phyloP scores from a whole-genome alignment of 1,140 invertebrate genomes.

The Formica exsecta region DNA sequence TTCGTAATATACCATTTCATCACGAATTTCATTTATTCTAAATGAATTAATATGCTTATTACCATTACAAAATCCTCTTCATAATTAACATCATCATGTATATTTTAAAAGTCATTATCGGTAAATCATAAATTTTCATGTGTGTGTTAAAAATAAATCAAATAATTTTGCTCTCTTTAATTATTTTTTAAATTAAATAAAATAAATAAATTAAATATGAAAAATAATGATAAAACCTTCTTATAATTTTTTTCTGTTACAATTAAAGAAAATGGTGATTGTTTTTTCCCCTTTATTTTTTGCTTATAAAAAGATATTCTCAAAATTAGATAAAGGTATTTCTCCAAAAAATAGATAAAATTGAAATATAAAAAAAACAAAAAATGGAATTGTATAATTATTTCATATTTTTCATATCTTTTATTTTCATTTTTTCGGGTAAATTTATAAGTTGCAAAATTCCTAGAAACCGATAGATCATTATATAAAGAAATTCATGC shows the following conservation, averaged over 20 bases:
- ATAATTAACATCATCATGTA: conserved; percentile 49
- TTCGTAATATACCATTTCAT: conserved; percentile 59
- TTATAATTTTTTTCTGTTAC: background rate
- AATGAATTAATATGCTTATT: conserved; percentile 49
- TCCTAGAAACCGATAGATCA: conserved; percentile 26
- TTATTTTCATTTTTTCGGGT: background rate
- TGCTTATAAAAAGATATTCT: background rate
- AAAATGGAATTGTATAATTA: conserved; percentile 6
- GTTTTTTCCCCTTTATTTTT: background rate
- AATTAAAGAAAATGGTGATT: background rate
- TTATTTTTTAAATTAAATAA: background rate
- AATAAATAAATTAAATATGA: background rate
- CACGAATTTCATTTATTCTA: conserved; percentile 52
- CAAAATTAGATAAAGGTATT: background rate
- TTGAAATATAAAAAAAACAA: background rate
- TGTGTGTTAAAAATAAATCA: background rate
- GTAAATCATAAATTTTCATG: conserved; percentile 24
- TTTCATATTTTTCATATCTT: background rate
- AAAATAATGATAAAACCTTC: background rate
- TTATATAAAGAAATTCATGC: conserved; percentile 49
- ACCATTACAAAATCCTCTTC: background rate
- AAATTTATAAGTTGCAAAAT: conserved; percentile 39
- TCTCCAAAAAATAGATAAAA: background rate
- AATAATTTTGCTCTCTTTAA: conserved; percentile 11
- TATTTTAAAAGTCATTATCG: conserved; percentile 39